phyloP scores from a whole-genome alignment of 2,888 invertebrate species.

The Epinotia bilunana region DNA sequence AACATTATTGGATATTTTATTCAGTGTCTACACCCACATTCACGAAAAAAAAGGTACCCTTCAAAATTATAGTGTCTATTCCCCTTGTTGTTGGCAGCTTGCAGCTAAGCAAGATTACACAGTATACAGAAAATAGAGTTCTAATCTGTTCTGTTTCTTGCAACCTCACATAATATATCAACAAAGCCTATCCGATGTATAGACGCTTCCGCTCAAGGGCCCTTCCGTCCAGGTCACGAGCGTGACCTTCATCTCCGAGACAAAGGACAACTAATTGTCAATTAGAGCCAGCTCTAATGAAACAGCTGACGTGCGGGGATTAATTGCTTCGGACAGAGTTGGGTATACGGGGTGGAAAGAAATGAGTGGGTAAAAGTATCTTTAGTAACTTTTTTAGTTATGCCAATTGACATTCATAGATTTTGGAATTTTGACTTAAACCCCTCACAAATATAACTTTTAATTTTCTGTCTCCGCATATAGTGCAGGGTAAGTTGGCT shows the following conservation, averaged over 20 bases:
- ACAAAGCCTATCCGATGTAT: not conserved
- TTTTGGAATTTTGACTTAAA: not conserved
- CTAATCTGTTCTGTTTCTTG: not conserved
- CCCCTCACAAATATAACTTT: too few species aligned
- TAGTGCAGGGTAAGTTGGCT: too few species aligned
- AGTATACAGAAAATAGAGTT: not conserved
- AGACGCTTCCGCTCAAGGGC: not conserved
- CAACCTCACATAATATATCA: not conserved
- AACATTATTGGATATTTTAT: too few species aligned
- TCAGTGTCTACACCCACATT: too few species aligned
- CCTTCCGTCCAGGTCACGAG: constrained; percentile 15
- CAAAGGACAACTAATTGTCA: constrained; percentile 25
- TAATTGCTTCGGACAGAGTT: constrained; percentile 13
- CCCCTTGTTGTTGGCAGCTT: too few species aligned
- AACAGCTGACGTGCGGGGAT: constrained; percentile 11
- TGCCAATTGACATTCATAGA: not conserved
- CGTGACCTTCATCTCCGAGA: constrained; percentile 17
- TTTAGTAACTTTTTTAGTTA: not conserved
- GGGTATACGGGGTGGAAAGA: not conserved
- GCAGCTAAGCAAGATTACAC: too few species aligned
- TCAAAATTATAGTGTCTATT: too few species aligned
- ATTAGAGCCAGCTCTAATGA: constrained; percentile 25
- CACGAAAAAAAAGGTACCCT: too few species aligned
- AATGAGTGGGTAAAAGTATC: not conserved
- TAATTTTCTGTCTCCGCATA: too few species aligned